A percentile compares a stretch with the other conserved stretches of the same genome.
These are phyloP conservation scores for Acrobasis repandana DNA, from an alignment of 2,888 invertebrate species.

Conservation along the genomic window DNA sequence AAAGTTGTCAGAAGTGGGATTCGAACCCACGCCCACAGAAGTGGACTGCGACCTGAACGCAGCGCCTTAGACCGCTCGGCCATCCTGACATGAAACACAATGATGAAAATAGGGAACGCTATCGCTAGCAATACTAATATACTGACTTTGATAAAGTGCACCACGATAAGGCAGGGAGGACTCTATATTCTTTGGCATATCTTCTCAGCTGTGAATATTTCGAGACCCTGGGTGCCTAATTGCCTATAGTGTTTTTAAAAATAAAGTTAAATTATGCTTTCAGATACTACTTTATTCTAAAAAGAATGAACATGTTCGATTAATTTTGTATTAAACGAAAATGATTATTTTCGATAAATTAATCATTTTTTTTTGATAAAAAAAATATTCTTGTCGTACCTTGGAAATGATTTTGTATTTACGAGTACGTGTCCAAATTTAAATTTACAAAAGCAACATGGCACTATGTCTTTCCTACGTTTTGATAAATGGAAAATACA, in stretches of 20 bases:
- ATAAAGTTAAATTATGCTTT: too few relatives aligned
- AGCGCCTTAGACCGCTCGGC: slow-evolving; percentile 17
- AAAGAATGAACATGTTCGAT: too few relatives aligned
- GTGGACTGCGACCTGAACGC: slow-evolving; percentile 16
- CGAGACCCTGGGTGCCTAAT: too few relatives aligned
- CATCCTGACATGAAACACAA: neutral
- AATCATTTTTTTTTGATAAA: neutral
- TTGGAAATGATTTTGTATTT: too few relatives aligned
- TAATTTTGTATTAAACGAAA: too few relatives aligned
- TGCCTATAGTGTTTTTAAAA: too few relatives aligned
- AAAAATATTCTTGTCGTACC: neutral
- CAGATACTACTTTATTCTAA: too few relatives aligned
- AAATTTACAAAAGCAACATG: neutral
- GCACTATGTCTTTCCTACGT: neutral
- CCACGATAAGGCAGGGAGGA: neutral
- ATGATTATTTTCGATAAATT: too few relatives aligned
- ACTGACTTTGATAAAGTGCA: neutral
- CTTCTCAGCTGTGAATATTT: too few relatives aligned
- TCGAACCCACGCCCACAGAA: slow-evolving; percentile 16
- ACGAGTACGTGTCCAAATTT: too few relatives aligned
- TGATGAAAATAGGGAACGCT: neutral
- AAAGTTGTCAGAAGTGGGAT: slow-evolving; percentile 11
- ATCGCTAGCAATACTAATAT: neutral
- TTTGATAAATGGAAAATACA: neutral
- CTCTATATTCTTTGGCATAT: neutral